A percentile compares a stretch with the other conserved stretches of the same genome.
phyloP scores from a whole-genome alignment of 2,888 invertebrate genomes.

The Aproaerema taeniolella region DNA sequence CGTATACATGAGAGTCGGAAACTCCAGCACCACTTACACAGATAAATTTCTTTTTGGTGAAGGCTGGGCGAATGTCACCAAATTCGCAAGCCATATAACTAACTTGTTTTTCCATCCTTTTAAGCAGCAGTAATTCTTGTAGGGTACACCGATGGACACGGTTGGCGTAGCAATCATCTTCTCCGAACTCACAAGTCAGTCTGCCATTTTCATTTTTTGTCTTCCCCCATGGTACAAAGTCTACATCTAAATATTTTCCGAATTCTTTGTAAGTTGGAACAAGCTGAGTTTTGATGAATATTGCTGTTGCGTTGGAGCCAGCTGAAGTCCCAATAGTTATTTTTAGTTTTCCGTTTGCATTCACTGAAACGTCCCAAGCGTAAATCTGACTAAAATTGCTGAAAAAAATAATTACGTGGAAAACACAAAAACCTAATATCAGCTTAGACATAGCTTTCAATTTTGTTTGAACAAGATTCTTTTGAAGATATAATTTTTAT shows the following conservation, averaged over 20 bases:
- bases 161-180: conserved; percentile 60
- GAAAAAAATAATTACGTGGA: no score
- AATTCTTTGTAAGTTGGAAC: conserved; percentile 41
- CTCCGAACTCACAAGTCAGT: conserved; percentile 43
- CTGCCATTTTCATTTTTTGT: conserved; percentile 32
- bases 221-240: conserved; percentile 66
- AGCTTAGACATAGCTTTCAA: no score
- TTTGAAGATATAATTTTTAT: no score
- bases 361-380: no score
- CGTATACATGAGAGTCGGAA: conserved; percentile 38
- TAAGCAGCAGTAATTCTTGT: conserved; percentile 37
- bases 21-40: conserved; percentile 49
- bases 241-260: conserved; percentile 46
- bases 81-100: conserved; percentile 62
- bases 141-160: conserved; percentile 57
- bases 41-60: conserved; percentile 32
- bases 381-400: no score
- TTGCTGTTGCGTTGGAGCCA: conserved; percentile 48
- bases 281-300: conserved; percentile 41
- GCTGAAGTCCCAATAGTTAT: conserved; percentile 50
- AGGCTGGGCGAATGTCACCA: conserved; percentile 35
- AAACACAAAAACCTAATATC: no score
- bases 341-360: conserved; percentile 51
- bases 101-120: conserved; percentile 46
- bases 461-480: no score